Conservation (phyloP, 1,140 invertebrate genomes). For the Drosophila virilis region DNA sequence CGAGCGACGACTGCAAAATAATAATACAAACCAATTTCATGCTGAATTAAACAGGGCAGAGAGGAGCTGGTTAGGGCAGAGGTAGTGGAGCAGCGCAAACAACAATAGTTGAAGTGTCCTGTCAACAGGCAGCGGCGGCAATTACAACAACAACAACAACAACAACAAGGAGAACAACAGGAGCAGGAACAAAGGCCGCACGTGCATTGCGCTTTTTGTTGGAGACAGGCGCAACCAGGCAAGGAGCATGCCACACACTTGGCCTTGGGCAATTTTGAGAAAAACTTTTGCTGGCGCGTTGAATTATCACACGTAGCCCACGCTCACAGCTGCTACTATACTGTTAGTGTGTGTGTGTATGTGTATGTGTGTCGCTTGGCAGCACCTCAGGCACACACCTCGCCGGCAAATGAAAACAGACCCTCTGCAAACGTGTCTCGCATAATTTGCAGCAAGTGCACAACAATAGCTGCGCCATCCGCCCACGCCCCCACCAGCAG, state of each 20-base stretch:
- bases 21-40: slow-evolving; percentile 83
- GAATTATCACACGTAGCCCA: slow-evolving; percentile 68
- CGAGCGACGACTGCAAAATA: slow-evolving; percentile 66
- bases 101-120: slow-evolving; percentile 81
- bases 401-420: slow-evolving; percentile 41
- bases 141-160: slow-evolving; percentile 59
- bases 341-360: not conserved
- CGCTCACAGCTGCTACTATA: not conserved
- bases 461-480: slow-evolving; percentile 64
- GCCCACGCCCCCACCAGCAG: slow-evolving; percentile 5
- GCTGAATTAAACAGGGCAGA: slow-evolving; percentile 69
- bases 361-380: slow-evolving; percentile 2
- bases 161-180: not conserved
- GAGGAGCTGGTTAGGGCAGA: not conserved
- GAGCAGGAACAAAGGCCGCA: slow-evolving; percentile 55
- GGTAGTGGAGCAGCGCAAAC: slow-evolving; percentile 37
- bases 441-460: slow-evolving; percentile 80
- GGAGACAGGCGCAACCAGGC: not conserved
- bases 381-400: slow-evolving; percentile 75
- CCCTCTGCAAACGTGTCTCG: slow-evolving; percentile 63
- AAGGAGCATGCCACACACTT: slow-evolving; percentile 49
- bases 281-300: slow-evolving; percentile 65
- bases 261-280: slow-evolving; percentile 68
- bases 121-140: slow-evolving; percentile 69
- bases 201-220: slow-evolving; percentile 77